These are phyloP conservation scores for Radopholus similis DNA, from an alignment of 1,140 invertebrate species.

Conservation along the genomic window DNA sequence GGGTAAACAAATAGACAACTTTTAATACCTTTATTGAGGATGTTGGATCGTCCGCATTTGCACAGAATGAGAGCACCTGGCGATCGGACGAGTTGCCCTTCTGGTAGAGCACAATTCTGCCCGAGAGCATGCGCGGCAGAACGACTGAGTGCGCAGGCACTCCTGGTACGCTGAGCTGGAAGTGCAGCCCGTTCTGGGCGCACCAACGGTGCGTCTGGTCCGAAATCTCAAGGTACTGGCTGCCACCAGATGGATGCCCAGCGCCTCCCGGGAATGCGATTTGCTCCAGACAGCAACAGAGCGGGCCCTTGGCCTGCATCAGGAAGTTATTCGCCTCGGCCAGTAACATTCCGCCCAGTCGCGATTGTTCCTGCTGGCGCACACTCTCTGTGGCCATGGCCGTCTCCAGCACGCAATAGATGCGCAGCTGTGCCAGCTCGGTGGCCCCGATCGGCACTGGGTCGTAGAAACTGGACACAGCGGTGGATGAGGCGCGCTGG, in stretches of 20 bases:
- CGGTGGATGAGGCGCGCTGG: background rate
- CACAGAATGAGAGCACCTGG: conserved; percentile 37
- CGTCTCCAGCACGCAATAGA: conserved; percentile 55
- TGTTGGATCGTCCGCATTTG: background rate
- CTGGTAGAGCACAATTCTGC: conserved; percentile 47
- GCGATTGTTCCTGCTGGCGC: conserved; percentile 40
- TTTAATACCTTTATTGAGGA: background rate
- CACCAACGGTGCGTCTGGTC: conserved; percentile 53
- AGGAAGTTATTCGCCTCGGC: conserved; percentile 48
- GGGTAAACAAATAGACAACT: background rate
- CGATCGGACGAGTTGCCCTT: conserved; percentile 48
- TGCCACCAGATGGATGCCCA: conserved; percentile 24
- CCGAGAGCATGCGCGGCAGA: conserved; percentile 10
- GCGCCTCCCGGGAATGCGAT: conserved; percentile 27
- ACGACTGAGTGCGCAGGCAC: background rate
- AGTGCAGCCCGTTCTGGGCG: conserved; percentile 54
- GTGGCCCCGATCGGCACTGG: background rate
- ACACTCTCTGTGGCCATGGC: conserved; percentile 52
- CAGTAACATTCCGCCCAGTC: conserved; percentile 34
- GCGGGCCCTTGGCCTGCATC: conserved; percentile 38
- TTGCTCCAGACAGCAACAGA: conserved; percentile 56
- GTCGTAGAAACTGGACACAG: background rate
- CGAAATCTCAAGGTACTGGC: conserved; percentile 48
- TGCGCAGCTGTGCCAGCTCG: conserved; percentile 27
- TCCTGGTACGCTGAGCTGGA: conserved; percentile 28